phyloP scores from a whole-genome alignment of 2,113 vertebrate species.

The Cygnus atratus region DNA sequence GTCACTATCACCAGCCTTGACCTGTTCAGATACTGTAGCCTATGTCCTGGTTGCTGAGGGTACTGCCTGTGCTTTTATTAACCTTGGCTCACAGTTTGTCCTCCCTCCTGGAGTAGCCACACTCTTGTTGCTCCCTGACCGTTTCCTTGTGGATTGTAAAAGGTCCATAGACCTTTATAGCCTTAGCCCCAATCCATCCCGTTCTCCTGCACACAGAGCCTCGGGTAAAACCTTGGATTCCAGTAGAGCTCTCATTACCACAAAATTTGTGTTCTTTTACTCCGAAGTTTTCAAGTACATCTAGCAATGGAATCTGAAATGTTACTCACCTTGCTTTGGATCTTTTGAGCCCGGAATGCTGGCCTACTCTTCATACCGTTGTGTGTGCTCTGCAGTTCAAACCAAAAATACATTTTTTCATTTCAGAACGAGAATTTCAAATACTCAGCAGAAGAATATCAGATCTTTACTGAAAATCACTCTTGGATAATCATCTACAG shows the following conservation, averaged over 20 bases:
- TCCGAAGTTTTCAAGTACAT: not conserved
- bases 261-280: not conserved
- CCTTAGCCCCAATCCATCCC: not conserved
- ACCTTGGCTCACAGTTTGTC: not conserved
- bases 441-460: not conserved
- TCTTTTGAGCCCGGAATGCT: constrained; percentile 51
- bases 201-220: not conserved
- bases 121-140: not conserved
- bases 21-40: not conserved
- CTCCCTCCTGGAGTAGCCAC: not conserved
- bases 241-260: not conserved
- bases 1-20: not conserved
- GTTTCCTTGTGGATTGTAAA: not conserved
- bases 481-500: not conserved
- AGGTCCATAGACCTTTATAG: not conserved
- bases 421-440: constrained; percentile 18
- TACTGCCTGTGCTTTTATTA: not conserved
- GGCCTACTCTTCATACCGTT: not conserved
- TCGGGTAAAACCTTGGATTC: not conserved
- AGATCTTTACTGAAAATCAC: not conserved
- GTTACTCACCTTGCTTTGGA: constrained; percentile 49
- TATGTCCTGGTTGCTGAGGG: not conserved
- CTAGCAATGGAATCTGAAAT: not conserved
- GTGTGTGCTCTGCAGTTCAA: not conserved
- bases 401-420: not conserved